Conservation (phyloP, 2,888 invertebrate species). For the Rotaria magnacalcarata region DNA sequence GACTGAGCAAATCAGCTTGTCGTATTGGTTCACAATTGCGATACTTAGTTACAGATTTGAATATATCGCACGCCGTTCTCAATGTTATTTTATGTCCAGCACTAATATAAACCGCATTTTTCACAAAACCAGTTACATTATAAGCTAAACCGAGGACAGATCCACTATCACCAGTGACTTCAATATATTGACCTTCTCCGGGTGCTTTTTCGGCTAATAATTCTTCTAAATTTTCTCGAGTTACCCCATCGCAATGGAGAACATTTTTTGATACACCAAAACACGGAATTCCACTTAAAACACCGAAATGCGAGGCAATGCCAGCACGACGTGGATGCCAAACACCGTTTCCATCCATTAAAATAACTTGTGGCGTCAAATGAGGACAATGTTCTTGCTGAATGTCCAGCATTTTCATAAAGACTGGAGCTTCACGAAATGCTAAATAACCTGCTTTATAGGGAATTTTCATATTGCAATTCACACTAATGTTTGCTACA, state of each 20-base stretch:
- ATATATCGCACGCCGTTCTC: conserved; percentile 53
- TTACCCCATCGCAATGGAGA: conserved; percentile 56
- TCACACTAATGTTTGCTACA: neutral
- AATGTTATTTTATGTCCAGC: conserved; percentile 54
- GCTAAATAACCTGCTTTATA: conserved; percentile 62
- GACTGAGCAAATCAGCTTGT: conserved; percentile 33
- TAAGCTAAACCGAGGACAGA: neutral
- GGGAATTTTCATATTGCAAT: conserved; percentile 52
- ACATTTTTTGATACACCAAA: conserved; percentile 61
- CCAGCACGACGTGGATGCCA: conserved; percentile 56
- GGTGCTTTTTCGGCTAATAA: conserved; percentile 50
- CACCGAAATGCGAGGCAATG: conserved; percentile 60
- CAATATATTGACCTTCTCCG: neutral
- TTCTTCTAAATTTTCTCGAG: conserved; percentile 51
- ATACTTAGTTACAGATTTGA: conserved; percentile 52
- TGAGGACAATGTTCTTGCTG: conserved; percentile 52
- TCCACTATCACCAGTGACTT: conserved; percentile 48
- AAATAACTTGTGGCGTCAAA: conserved; percentile 56
- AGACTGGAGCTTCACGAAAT: conserved; percentile 59
- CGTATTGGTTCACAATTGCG: conserved; percentile 55
- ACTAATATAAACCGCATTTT: conserved; percentile 56
- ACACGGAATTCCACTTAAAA: conserved; percentile 56
- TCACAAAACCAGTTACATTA: conserved; percentile 47
- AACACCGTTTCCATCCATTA: conserved; percentile 62
- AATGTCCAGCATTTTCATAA: conserved; percentile 49